phyloP scores from a whole-genome alignment of 2,797 vertebrate genomes.

The Scarus forsteni region DNA sequence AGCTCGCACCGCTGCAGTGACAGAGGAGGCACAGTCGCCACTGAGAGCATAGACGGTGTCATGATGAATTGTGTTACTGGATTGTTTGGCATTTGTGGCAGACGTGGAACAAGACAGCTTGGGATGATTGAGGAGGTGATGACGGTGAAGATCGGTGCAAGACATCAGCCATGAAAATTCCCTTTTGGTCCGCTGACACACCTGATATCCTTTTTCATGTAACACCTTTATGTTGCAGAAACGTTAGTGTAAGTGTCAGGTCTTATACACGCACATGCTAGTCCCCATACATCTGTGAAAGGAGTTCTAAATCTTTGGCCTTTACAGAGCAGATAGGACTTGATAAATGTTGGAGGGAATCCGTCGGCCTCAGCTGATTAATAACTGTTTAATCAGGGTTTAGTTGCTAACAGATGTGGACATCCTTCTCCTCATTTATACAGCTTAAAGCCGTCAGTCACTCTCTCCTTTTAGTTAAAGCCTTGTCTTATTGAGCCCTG shows the following conservation, averaged over 20 bases:
- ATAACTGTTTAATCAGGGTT: constrained; percentile 77
- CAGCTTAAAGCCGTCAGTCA: constrained; percentile 47
- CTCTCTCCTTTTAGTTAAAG: constrained; percentile 26
- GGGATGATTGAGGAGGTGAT: constrained; percentile 49
- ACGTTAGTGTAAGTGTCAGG: not conserved
- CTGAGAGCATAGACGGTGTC: constrained; percentile 23
- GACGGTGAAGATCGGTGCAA: constrained; percentile 14
- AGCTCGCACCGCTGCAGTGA: constrained; percentile 30
- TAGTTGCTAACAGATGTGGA: constrained; percentile 71
- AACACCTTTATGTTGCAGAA: not conserved
- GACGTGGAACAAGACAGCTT: constrained; percentile 31
- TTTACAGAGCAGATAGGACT: constrained; percentile 45
- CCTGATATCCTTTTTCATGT: constrained; percentile 1
- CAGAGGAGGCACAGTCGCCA: constrained; percentile 30
- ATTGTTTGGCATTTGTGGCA: constrained; percentile 59
- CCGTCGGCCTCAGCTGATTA: constrained; percentile 64
- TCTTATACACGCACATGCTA: not conserved
- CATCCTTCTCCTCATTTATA: constrained; percentile 68
- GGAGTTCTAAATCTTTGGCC: constrained; percentile 27
- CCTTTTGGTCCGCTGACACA: constrained; percentile 1
- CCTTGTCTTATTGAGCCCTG: not conserved
- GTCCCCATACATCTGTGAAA: constrained; percentile 4
- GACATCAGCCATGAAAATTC: constrained; percentile 10
- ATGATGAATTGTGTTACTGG: constrained; percentile 56
- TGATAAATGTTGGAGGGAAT: constrained; percentile 54